These are phyloP conservation scores for Oreochromis aureus DNA, from an alignment of 2,113 vertebrate genomes.

Conservation along the genomic window DNA sequence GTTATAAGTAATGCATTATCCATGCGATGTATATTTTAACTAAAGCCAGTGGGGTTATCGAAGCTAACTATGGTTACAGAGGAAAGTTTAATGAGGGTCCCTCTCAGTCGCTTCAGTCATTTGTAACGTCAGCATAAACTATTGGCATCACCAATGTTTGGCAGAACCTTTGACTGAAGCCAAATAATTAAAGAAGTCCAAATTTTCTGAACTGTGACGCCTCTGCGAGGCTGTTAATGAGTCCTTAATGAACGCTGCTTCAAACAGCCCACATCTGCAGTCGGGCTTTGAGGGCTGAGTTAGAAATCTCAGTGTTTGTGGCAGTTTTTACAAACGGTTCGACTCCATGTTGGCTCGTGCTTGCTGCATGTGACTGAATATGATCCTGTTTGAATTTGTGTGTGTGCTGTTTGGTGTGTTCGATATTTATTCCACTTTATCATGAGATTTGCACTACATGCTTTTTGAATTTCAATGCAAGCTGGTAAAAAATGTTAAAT, in stretches of 20 bases:
- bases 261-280: not conserved
- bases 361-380: conserved; percentile 38
- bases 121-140: not conserved
- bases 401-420: conserved; percentile 7
- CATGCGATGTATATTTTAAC: conserved; percentile 43
- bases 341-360: conserved; percentile 30
- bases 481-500: not conserved
- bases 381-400: not conserved
- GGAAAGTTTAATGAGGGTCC: not conserved
- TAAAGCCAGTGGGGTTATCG: not conserved
- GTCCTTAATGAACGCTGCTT: not conserved
- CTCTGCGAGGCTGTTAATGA: conserved; percentile 1
- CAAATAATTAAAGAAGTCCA: not conserved
- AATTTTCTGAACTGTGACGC: not conserved
- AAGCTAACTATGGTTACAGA: not conserved
- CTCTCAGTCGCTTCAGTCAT: not conserved
- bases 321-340: not conserved
- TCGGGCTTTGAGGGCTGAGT: not conserved
- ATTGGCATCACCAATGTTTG: not conserved
- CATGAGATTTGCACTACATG: conserved; percentile 49
- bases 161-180: not conserved
- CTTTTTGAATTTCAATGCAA: not conserved
- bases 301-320: not conserved
- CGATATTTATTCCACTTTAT: not conserved
- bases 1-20: conserved; percentile 26